These are phyloP conservation scores for Premnoplex brunnescens DNA, from an alignment of 2,797 vertebrate genomes.

Conservation along the genomic window DNA sequence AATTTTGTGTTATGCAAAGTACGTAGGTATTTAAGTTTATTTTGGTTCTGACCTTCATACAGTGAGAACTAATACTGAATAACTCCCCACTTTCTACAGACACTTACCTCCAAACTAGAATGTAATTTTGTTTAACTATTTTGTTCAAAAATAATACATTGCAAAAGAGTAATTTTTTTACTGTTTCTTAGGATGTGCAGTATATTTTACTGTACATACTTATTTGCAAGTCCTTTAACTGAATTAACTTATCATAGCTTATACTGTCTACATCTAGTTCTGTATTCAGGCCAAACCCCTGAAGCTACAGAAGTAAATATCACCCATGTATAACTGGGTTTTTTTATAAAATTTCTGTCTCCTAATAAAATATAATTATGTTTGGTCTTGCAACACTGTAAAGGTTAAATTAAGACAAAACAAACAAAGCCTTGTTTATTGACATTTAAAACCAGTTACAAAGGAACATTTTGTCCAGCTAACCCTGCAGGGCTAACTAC, in stretches of 20 bases:
- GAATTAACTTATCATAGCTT: background rate
- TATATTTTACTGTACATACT: background rate
- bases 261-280: background rate
- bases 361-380: background rate
- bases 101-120: background rate
- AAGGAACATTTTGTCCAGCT: background rate
- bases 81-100: background rate
- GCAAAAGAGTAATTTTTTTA: background rate
- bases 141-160: background rate
- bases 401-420: conserved; percentile 14
- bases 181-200: background rate
- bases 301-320: background rate
- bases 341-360: background rate
- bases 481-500: background rate
- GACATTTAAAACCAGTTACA: background rate
- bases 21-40: background rate
- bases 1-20: background rate
- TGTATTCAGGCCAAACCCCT: background rate
- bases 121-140: background rate
- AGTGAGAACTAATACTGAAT: background rate
- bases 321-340: background rate
- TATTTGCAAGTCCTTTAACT: background rate
- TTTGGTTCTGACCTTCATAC: background rate
- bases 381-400: background rate
- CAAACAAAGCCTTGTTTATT: background rate